Evolutionary conservation across 2,113 vertebrate genomes (phyloP), one percentile per base, ranked within the genome.

Genomic region (Brienomyrus brachyistius): DNA sequence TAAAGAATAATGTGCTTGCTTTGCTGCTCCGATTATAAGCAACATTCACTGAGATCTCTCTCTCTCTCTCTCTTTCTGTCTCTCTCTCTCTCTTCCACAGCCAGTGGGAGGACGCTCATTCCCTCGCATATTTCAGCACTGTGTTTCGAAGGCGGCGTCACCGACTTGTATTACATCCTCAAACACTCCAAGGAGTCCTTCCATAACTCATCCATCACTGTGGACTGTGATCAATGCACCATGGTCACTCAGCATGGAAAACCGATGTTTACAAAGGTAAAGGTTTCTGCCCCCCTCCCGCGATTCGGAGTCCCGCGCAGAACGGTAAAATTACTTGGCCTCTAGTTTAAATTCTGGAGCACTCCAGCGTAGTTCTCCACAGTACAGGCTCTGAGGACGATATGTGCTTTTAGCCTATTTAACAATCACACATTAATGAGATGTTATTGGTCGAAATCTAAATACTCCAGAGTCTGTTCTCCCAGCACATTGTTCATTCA

Each of bases 221-320:
- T 99, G 95, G 98, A 99, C 96, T 98, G 98, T 92, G 98, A 99
- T 95, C 98, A 99, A 95, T 99, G 98, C 93, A 98, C 97, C 93
- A 99, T 99, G 98, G 97, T 99, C 95, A 99, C 98, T 88, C 98
- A 99, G 94, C 98, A 99, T 52, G 98, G 98, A 95, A 99, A 99
- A 94, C 98, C 98, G 93, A 99, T 99, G 98, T 99, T 99, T 94
- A 99, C 98, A 94, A 99, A 99, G 98, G 98, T 99, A 97, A 94
- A 90, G 93, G 90, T 56, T 21, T 21, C 54, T 5, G 48, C 54
- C 88, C 74, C 74, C 35, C 90, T 47, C 54, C 87, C 89, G 1
- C 9, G n/a, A 91, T 91, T 91, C 1, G 2, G 40, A 31, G 48
- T 87, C 19, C 40, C 45, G 35, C 17, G 1, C 15, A 1, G 74